Base-by-base conservation (phyloP, 2,797 vertebrate genomes). In the Amblyraja radiata region DNA sequence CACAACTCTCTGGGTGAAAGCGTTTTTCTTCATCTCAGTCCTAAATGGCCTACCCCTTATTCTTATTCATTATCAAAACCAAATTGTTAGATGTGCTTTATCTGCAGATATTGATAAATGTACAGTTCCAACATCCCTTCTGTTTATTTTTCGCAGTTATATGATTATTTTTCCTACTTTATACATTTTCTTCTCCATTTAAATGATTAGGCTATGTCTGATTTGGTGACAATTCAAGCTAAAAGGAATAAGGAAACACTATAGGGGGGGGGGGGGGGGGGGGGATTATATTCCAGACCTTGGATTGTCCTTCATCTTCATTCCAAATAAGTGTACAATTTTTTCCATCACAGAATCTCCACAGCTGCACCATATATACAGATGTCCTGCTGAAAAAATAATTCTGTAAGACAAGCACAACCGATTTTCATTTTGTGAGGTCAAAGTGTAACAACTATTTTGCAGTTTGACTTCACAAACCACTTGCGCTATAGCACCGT, bases 401-500 rank as follows among this genome's bases (percentile, higher is more conserved):
- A 74, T 92, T 74, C 4, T 76, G 10, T 46, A 76, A 92, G 73
- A 39, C 90, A 54, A 39, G 21, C 9, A 46, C 25, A 11, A 32
- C 68, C 58, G 39, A n/a, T 71, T 92, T 71, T 23, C 68, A 46
- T 13, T 58, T 14, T 28, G 36, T 46, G 68, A 28, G 39, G 71
- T 92, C 39, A 54, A 92, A 92, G 71, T 54, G 39, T 54, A 92
- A 92, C 68, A 73, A 76, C 36, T n/a, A 92, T 73, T 25, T 92
- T 92, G 71, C 25, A 76, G 39, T 92, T 76, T 73, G 90, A 54
- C 23, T 92, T 91, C 23, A 46, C 71, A 76, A 46, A 68, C 28
- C 7, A 10, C 63, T 88, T 88, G n/a, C 9, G 63, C 36, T 8
- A 10, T 88, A 86, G 16, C 10, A 32, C 84, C 36, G 16, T 9